Evolutionary conservation across 2,797 vertebrate genomes (phyloP).

Genomic region (Enteromius viviparus): DNA sequence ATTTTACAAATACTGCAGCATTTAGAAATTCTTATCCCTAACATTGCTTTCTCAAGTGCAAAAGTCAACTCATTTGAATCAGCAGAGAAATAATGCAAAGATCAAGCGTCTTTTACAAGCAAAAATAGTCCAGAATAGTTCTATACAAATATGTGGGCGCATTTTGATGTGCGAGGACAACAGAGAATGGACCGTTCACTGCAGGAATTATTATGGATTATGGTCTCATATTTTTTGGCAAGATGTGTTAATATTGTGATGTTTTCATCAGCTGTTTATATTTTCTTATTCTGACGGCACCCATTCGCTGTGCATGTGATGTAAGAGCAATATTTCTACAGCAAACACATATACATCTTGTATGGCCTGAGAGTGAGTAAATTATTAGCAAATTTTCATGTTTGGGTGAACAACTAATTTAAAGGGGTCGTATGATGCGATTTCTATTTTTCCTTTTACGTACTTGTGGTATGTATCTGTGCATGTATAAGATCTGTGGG

Average conservation of each 20-base stretch:
- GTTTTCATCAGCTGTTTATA: too few species aligned
- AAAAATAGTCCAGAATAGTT: not conserved
- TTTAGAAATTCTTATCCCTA: not conserved
- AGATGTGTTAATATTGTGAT: too few species aligned
- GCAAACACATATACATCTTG: not conserved
- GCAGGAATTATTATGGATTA: not conserved
- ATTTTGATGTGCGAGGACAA: not conserved
- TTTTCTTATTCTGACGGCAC: too few species aligned
- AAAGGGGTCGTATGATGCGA: too few species aligned
- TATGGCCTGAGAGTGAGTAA: not conserved
- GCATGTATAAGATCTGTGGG: too few species aligned
- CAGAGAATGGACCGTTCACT: not conserved
- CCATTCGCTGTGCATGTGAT: too few species aligned
- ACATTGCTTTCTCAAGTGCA: not conserved
- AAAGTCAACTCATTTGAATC: not conserved
- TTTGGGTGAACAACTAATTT: not conserved
- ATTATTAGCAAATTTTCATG: not conserved
- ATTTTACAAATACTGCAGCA: too few species aligned
- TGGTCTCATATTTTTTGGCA: too few species aligned
- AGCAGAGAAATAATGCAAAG: not conserved
- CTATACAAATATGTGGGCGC: too few species aligned
- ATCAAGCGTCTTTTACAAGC: not conserved
- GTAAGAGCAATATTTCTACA: too few species aligned
- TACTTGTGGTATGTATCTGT: too few species aligned
- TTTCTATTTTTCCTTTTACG: too few species aligned